phyloP scores from a whole-genome alignment of 2,888 invertebrate species.

The Exocentrus adspersus region DNA sequence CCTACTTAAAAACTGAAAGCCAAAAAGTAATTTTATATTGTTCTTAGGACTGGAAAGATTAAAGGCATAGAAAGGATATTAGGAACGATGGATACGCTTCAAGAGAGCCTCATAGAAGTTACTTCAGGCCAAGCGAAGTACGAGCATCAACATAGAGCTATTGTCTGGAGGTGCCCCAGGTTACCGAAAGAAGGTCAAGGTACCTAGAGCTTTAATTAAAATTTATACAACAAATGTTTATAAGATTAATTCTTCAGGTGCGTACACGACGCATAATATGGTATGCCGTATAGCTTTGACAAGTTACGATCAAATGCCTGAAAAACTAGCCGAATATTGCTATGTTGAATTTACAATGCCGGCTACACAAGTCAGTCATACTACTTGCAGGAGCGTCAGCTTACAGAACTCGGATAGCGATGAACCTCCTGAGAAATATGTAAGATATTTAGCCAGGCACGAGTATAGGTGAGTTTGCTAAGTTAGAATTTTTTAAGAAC shows the following conservation, averaged over 20 bases:
- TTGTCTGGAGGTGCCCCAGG: slow-evolving; percentile 98
- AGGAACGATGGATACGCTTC: slow-evolving; percentile 89
- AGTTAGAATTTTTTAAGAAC: too few species aligned
- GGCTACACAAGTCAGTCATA: slow-evolving; percentile 93
- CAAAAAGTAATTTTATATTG: slow-evolving; percentile 12
- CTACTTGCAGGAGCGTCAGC: slow-evolving; percentile 94
- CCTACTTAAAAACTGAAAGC: too few species aligned
- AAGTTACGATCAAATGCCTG: slow-evolving; percentile 97
- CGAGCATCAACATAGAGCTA: slow-evolving; percentile 96
- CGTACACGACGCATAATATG: slow-evolving; percentile 97
- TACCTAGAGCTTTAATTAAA: too few species aligned
- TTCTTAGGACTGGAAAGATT: slow-evolving; percentile 81
- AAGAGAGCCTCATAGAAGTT: slow-evolving; percentile 93
- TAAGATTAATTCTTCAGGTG: too few species aligned
- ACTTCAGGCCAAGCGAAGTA: slow-evolving; percentile 98
- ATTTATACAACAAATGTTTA: too few species aligned
- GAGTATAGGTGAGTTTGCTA: slow-evolving; percentile 82
- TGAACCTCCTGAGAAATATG: slow-evolving; percentile 97
- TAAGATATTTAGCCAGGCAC: slow-evolving; percentile 94
- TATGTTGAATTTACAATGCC: slow-evolving; percentile 99
- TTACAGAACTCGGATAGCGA: slow-evolving; percentile 86
- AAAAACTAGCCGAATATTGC: slow-evolving; percentile 87
- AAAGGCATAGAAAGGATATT: slow-evolving; percentile 92
- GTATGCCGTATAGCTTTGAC: slow-evolving; percentile 94
- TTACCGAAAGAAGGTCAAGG: slow-evolving; percentile 99